phyloP scores from a whole-genome alignment of 2,888 invertebrate genomes.

The Phaonia tiefii region DNA sequence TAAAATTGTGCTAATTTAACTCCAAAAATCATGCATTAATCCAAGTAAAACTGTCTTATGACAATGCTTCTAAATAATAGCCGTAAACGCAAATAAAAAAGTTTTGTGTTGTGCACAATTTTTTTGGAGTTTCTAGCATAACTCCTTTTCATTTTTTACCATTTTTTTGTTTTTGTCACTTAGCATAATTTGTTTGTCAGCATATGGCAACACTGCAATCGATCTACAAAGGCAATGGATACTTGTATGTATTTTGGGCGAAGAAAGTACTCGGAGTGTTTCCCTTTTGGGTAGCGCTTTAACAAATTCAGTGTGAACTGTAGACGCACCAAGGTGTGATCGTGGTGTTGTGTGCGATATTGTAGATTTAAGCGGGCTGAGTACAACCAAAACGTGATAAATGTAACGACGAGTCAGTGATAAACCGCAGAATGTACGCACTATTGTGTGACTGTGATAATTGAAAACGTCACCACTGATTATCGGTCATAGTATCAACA shows the following conservation, averaged over 20 bases:
- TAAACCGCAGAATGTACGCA: conserved; percentile 8
- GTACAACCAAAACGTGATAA: conserved; percentile 13
- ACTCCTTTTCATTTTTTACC: too few species aligned
- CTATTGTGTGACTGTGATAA: conserved; percentile 14
- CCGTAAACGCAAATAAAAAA: too few species aligned
- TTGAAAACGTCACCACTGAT: conserved; percentile 1
- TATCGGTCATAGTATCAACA: neutral
- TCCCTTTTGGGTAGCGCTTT: neutral
- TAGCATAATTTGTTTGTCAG: too few species aligned
- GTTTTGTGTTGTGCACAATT: too few species aligned
- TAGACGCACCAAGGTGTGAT: conserved; percentile 42
- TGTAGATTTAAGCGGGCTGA: neutral
- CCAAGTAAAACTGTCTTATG: too few species aligned
- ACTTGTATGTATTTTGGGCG: neutral
- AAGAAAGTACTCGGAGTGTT: neutral
- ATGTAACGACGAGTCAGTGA: conserved; percentile 16
- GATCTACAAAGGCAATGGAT: too few species aligned
- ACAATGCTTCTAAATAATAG: too few species aligned
- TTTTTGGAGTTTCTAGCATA: too few species aligned
- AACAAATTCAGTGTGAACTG: conserved; percentile 40
- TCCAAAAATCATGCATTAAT: too few species aligned
- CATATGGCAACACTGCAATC: too few species aligned
- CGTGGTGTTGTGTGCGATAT: neutral
- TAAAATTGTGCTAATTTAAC: too few species aligned
- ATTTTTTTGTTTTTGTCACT: too few species aligned